Evolutionary conservation across 1,140 invertebrate genomes (phyloP).

Genomic region (Heliconius himera): DNA sequence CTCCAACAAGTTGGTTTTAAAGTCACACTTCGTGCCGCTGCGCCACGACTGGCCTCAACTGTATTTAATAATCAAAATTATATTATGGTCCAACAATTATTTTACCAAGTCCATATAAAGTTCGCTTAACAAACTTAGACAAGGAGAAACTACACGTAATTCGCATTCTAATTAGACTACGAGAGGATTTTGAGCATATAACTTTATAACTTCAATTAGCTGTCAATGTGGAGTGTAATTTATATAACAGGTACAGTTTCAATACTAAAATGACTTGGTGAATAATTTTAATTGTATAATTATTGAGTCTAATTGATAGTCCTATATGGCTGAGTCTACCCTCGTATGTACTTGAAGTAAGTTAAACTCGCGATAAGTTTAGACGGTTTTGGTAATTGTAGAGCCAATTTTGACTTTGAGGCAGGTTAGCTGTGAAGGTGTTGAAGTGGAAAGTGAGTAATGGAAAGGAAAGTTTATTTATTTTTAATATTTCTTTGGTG

Average conservation of each 20-base stretch:
- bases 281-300: constrained; percentile 5
- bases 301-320: constrained; percentile 11
- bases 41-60: too few species aligned
- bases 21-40: too few species aligned
- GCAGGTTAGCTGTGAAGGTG: background rate
- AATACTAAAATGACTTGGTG: background rate
- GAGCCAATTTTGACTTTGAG: constrained; percentile 9
- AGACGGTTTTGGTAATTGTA: background rate
- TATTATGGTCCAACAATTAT: constrained; percentile 2
- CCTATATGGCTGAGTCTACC: background rate
- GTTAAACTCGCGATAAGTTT: background rate
- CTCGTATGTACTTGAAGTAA: background rate
- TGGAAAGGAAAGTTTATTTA: background rate
- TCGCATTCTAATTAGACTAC: background rate
- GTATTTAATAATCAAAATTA: background rate
- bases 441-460: background rate
- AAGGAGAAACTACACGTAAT: constrained; percentile 11
- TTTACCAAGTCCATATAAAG: constrained; percentile 1
- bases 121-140: constrained; percentile 4
- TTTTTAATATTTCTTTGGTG: too few species aligned
- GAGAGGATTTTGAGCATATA: constrained; percentile 1
- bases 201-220: constrained; percentile 11
- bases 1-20: too few species aligned
- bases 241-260: constrained; percentile 1
- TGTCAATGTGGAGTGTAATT: background rate